Percentiles rank a stretch among this genome's conserved stretches.
phyloP scores from a whole-genome alignment of 2,113 vertebrate species.

The Zosterops pallidus region DNA sequence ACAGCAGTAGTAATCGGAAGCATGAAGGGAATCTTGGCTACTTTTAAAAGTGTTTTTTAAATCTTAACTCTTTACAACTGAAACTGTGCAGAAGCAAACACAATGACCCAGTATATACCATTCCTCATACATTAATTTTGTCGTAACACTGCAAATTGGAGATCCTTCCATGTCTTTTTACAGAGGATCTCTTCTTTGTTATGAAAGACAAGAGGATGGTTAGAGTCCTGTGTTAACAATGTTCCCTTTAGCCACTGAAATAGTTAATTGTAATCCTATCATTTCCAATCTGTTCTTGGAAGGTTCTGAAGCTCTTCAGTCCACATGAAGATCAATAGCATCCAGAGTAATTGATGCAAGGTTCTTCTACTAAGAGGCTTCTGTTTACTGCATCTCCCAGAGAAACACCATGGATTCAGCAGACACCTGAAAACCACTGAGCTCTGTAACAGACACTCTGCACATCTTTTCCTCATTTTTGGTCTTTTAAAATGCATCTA shows the following conservation, averaged over 20 bases:
- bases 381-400: neutral
- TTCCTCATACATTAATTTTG: neutral
- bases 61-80: neutral
- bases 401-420: neutral
- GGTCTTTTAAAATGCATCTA: neutral
- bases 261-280: neutral
- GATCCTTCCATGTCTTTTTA: neutral
- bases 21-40: neutral
- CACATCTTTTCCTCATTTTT: neutral
- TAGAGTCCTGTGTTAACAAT: neutral
- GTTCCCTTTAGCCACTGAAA: neutral
- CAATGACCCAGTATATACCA: neutral
- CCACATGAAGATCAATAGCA: neutral
- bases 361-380: neutral
- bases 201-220: neutral
- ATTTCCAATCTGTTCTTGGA: neutral
- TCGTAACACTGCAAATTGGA: neutral
- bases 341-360: neutral
- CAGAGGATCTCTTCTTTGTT: neutral
- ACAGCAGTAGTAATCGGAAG: neutral
- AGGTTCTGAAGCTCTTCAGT: neutral
- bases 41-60: neutral
- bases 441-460: neutral
- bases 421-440: neutral
- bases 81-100: neutral